These are phyloP conservation scores for Stenodera caucasica DNA, from an alignment of 2,888 invertebrate genomes.

Conservation along the genomic window DNA sequence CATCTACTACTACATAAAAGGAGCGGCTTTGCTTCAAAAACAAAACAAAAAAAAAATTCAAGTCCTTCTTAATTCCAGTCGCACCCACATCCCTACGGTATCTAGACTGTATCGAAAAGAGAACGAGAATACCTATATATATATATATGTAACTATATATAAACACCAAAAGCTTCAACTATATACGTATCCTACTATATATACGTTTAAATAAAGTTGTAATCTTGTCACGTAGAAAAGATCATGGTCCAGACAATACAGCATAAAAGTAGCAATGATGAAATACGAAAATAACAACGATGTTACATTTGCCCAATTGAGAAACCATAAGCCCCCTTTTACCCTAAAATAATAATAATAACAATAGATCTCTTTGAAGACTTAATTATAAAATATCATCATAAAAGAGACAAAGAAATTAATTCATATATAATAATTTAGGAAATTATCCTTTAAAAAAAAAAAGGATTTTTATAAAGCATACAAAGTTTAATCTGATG, in stretches of 20 bases:
- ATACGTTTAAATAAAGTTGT: slow-evolving; percentile 31
- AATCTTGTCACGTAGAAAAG: slow-evolving; percentile 44
- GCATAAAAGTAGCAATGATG: slow-evolving; percentile 40
- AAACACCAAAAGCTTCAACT: neutral
- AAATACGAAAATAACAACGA: slow-evolving; percentile 32
- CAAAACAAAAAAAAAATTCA: slow-evolving; percentile 20
- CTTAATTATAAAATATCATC: too few species aligned
- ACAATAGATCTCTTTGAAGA: too few species aligned
- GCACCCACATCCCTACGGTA: slow-evolving; percentile 31
- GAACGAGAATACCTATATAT: too few species aligned
- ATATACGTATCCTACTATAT: neutral
- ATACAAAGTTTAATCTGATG: too few species aligned
- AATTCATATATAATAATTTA: too few species aligned
- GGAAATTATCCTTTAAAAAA: too few species aligned
- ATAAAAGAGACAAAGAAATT: too few species aligned
- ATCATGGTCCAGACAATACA: slow-evolving; percentile 44
- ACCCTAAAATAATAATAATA: too few species aligned
- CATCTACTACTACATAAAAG: slow-evolving; percentile 27
- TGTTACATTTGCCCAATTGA: slow-evolving; percentile 15
- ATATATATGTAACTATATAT: too few species aligned
- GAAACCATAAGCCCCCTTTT: slow-evolving; percentile 21
- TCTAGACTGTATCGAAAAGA: slow-evolving; percentile 26
- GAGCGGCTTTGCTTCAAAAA: too few species aligned
- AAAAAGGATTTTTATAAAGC: too few species aligned
- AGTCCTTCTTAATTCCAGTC: slow-evolving; percentile 35